Conservation (phyloP, 2,797 vertebrate species). For the Heterohyrax brucei region DNA sequence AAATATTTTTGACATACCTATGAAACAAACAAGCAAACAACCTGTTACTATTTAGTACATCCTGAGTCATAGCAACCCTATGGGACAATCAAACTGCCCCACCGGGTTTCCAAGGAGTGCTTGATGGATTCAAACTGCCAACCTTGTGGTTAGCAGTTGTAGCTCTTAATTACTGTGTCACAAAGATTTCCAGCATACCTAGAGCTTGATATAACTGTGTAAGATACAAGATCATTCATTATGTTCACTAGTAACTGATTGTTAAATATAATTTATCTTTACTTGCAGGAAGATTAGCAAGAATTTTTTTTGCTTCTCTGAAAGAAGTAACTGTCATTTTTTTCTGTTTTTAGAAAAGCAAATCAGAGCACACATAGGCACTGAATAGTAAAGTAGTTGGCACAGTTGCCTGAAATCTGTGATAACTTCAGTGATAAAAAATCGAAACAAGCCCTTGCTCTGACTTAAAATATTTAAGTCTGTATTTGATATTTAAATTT, state of each 20-base stretch:
- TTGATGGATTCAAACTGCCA: too few relatives aligned
- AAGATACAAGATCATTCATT: conserved; percentile 35
- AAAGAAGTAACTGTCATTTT: conserved; percentile 1
- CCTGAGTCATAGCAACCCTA: too few relatives aligned
- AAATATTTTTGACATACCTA: background rate
- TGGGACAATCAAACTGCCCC: too few relatives aligned
- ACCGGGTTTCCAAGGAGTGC: too few relatives aligned
- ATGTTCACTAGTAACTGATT: conserved; percentile 29
- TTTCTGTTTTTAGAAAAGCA: conserved; percentile 33
- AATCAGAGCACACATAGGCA: background rate
- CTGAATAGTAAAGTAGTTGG: conserved; percentile 9
- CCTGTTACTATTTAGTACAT: too few relatives aligned
- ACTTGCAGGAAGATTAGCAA: background rate
- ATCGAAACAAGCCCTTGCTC: conserved; percentile 44
- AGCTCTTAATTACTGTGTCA: too few relatives aligned
- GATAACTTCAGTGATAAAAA: conserved; percentile 31
- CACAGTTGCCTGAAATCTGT: conserved; percentile 12
- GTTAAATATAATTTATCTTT: conserved; percentile 58
- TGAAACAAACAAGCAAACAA: background rate
- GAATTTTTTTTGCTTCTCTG: conserved; percentile 46
- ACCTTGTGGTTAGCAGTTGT: too few relatives aligned
- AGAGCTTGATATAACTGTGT: background rate
- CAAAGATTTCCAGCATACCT: too few relatives aligned
- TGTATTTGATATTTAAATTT: conserved; percentile 61
- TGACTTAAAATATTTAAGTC: conserved; percentile 61